Base-by-base conservation (phyloP, 2,113 vertebrate species). In the Parus major region DNA sequence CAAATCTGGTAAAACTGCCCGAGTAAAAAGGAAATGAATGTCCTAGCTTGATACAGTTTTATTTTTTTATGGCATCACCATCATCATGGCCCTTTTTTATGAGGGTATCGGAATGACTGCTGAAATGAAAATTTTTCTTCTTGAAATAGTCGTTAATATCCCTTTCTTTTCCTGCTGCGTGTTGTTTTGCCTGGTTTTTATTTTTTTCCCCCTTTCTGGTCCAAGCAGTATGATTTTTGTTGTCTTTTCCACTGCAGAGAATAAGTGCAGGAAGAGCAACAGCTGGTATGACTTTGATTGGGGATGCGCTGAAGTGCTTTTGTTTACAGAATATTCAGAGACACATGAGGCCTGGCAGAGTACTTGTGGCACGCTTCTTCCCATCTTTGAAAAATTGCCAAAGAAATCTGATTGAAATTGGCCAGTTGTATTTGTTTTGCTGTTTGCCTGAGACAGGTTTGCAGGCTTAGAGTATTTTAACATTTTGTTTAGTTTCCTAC, bases 271-370 rank as follows among this genome's bases (percentile, higher is more conserved):
- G 52, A 90, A 86, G 68, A 93, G 66, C 71, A 97, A 88, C 83
- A 97, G 91, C 88, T 97, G 90, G 82, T 83, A 21, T 91, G 89
- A 87, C 60, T 97, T 94, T 92, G 90, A 82, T 4, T 94, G 28
- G 92, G 82, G 64, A 93, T 94, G 68, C 4, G 0, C 78, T 73
- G 85, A 94, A 93, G 77, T 95, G 77, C 61, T 85, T 84, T 90
- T 94, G 88, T 97, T 97, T 97, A 93, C 71, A 93, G 92, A 93
- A 77, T 93, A 95, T 86, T 95, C 71, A 92, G 50, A 85, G 63
- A 92, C 66, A 89, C 66, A n/a, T 6, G 68, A 97, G 89, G 65
- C 59, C 82, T 96, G 75, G 92, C 84, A 97, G 77, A 93, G 82
- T 61, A 59, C 64, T 95, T 1, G 0, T 80, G 83, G 73, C 92